Base-by-base conservation (phyloP, 2,888 invertebrate genomes). In the Harpalus rubripes region DNA sequence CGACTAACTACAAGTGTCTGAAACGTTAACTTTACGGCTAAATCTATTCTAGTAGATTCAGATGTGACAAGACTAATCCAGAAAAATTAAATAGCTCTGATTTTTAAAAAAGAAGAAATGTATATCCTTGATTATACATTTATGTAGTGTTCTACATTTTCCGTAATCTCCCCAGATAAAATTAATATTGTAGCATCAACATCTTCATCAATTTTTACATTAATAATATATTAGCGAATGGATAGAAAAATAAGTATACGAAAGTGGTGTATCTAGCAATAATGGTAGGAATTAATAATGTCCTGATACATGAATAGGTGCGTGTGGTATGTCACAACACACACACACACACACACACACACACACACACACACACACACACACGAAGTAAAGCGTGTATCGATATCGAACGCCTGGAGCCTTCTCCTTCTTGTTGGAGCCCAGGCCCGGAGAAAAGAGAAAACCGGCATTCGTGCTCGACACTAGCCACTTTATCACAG, bases 401-500 rank as follows among this genome's bases (percentile, higher is more conserved):
- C 81, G 81, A 81, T 56, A 81, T 81, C 81, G 81, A 81, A 12
- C 63, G 63, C 7, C 63, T 18, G 12, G 22, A 18, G 32, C 5
- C 32, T 32, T 32, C 32, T 5, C 32, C 32, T 32, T 32, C 32
- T 32, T 6, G 32, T 32, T 32, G 10, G 26, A 63, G 63, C 59
- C 15, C 15, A 61, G n/a, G 12, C 59, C 15, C 22, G 12, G 18
- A 63, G 63, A 22, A 18, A 15, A n/a, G n/a, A 41, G 44, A 41
- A 44, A 52, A 44, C 76, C 22, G 26, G 26, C 58, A 56, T 56
- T 78, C 32, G 58, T 26, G 56, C 78, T 32, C 41, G 44, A 56
- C 78, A 78, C 86, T 85, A 39, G 41, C 87, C 87, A 86, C 86
- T 88, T 88, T 87, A 87, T 88, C 87, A 87, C 86, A 84, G 85